These are phyloP conservation scores for Cydia pomonella DNA, from an alignment of 1,140 invertebrate genomes.

Conservation along the genomic window DNA sequence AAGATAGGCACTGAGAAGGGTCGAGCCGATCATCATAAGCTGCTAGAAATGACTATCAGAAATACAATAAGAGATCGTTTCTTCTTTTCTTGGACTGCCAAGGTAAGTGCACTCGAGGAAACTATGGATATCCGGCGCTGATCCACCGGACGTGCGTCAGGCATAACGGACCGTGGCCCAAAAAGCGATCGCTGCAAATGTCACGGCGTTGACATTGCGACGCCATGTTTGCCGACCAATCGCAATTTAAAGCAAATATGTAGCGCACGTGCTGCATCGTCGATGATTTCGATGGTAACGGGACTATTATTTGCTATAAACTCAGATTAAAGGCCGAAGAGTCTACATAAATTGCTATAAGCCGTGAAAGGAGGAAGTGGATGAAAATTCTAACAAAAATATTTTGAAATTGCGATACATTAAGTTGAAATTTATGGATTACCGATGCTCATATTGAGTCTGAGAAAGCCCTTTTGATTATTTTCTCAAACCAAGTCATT, in stretches of 20 bases:
- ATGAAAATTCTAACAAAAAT: too few relatives aligned
- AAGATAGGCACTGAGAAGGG: too few relatives aligned
- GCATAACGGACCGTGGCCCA: conserved; percentile 50
- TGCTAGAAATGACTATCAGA: too few relatives aligned
- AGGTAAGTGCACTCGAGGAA: conserved; percentile 40
- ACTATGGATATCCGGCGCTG: conserved; percentile 54
- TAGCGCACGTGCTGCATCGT: neutral
- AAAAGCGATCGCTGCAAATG: conserved; percentile 42
- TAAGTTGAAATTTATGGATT: too few relatives aligned
- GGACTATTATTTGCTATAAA: neutral
- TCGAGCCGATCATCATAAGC: too few relatives aligned
- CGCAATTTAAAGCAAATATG: conserved; percentile 33
- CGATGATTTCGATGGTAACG: neutral
- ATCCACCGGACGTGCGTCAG: conserved; percentile 50
- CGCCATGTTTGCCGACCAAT: conserved; percentile 28
- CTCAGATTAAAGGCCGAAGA: neutral
- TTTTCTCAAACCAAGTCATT: neutral
- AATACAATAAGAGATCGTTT: too few relatives aligned
- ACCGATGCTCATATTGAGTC: too few relatives aligned
- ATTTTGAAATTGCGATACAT: too few relatives aligned
- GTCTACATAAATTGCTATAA: neutral
- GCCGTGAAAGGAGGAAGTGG: neutral
- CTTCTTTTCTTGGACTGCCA: neutral
- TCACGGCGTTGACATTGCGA: conserved; percentile 17
- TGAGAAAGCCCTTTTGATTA: neutral